These are phyloP conservation scores for Polypedilum vanderplanki DNA, from an alignment of 1,140 invertebrate genomes.

Conservation along the genomic window DNA sequence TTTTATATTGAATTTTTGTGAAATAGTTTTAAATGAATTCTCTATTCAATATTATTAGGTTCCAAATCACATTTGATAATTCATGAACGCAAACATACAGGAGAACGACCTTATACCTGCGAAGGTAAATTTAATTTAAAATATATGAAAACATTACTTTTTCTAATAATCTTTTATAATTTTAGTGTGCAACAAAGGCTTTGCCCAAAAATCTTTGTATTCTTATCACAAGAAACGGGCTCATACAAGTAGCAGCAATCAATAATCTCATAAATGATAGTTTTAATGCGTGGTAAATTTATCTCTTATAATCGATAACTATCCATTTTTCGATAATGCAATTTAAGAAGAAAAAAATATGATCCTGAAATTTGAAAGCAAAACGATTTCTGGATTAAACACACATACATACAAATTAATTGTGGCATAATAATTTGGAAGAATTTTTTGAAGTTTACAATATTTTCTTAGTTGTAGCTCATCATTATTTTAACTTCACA, in stretches of 20 bases:
- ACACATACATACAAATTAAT: not conserved
- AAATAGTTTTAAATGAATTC: too few relatives aligned
- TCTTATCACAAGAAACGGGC: slow-evolving; percentile 18
- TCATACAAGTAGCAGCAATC: slow-evolving; percentile 16
- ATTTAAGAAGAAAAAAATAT: not conserved
- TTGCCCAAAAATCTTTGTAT: slow-evolving; percentile 13
- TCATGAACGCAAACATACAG: not conserved
- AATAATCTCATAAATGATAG: not conserved
- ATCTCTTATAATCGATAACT: slow-evolving; percentile 1
- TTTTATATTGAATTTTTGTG: too few relatives aligned
- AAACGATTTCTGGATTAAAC: not conserved
- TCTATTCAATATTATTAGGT: too few relatives aligned
- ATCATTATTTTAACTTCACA: not conserved
- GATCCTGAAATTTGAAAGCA: not conserved
- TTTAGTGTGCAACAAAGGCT: slow-evolving; percentile 25
- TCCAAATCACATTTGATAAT: not conserved
- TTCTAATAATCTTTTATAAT: not conserved
- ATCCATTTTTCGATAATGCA: slow-evolving; percentile 18
- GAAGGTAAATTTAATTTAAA: not conserved
- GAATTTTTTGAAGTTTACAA: not conserved
- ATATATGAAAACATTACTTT: not conserved
- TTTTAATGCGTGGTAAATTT: slow-evolving; percentile 1
- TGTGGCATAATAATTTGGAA: slow-evolving; percentile 14
- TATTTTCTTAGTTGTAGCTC: slow-evolving; percentile 5
- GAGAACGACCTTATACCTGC: not conserved